Base-by-base conservation (phyloP, 2,888 invertebrate genomes). In the Embidobia sp. region DNA sequence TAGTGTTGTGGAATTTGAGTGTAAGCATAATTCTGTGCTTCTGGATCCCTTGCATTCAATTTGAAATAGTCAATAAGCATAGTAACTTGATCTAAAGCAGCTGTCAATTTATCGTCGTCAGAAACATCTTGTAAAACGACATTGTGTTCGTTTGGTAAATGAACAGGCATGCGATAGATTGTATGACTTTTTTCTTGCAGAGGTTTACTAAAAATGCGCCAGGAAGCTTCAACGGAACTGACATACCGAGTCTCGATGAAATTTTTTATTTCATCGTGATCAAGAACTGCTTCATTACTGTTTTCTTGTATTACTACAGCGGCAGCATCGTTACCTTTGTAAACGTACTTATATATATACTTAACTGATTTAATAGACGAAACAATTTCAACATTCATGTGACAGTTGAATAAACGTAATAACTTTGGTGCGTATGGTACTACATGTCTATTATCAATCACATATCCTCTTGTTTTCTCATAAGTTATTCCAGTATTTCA, bases 371-470 rank as follows among this genome's bases (percentile, higher is more conserved):
- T 10, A 11, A 11, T 33, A 33, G 11, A 11, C n/a, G 33, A 33
- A 11, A 33, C 33, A 2, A 33, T n/a, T 33, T 33, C 33, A 11
- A 33, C 33, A 33, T 33, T 33, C 10, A 85, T 83, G 53, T 85
- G 85, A 57, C 78, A 77, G 74, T 84, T 81, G 49, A 82, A 82
- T 40, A 59, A 61, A 5, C 18, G 8, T 27, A 76, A 77, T 29
- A 83, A 61, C 22, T 22, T 35, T 6, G 78, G 73, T 63, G 64
- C 69, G 31, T 79, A 85, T 11, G 85, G 85, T 6, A 89, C 87
- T 22, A 85, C 83, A 80, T 83, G 85, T 13, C 80, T 70, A 73
- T 87, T 88, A 67, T 88, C 85, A 7, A 85, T 73, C 27, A 42
- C 22, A 19, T 77, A 55, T 44, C 78, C 79, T n/a, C 48, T 26